Evolutionary conservation across 1,140 invertebrate species (phyloP).

Genomic region (Metaphire vulgaris): DNA sequence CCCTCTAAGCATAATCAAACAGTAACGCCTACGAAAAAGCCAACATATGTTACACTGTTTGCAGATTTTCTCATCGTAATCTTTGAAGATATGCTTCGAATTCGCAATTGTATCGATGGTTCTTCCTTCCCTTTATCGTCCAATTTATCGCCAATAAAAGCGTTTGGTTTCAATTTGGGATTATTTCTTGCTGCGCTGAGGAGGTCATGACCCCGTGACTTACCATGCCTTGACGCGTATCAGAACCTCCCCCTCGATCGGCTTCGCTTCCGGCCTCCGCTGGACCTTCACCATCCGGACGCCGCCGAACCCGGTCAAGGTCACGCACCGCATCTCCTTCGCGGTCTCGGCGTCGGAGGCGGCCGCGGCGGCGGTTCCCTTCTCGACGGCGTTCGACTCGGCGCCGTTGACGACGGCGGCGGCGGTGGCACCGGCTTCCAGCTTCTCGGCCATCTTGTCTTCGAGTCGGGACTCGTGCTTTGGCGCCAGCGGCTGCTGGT

Average conservation of each 20-base stretch:
- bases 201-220: too few relatives aligned
- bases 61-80: too few relatives aligned
- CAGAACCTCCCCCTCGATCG: constrained; percentile 70
- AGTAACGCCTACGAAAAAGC: too few relatives aligned
- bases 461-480: neutral
- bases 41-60: too few relatives aligned
- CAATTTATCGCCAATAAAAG: too few relatives aligned
- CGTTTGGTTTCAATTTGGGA: too few relatives aligned
- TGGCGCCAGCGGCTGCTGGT: too few relatives aligned
- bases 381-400: neutral
- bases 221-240: constrained; percentile 78
- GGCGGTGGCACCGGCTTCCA: neutral
- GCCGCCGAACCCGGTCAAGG: constrained; percentile 74
- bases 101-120: too few relatives aligned
- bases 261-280: constrained; percentile 68
- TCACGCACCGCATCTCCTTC: constrained; percentile 56
- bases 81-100: too few relatives aligned
- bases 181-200: too few relatives aligned
- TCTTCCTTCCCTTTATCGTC: too few relatives aligned
- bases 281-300: constrained; percentile 73
- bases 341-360: neutral
- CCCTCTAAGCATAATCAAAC: too few relatives aligned
- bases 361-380: neutral
- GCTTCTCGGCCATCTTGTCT: neutral
- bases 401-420: constrained; percentile 6